phyloP scores from a whole-genome alignment of 2,888 invertebrate species.

The Deroplatys truncata region DNA sequence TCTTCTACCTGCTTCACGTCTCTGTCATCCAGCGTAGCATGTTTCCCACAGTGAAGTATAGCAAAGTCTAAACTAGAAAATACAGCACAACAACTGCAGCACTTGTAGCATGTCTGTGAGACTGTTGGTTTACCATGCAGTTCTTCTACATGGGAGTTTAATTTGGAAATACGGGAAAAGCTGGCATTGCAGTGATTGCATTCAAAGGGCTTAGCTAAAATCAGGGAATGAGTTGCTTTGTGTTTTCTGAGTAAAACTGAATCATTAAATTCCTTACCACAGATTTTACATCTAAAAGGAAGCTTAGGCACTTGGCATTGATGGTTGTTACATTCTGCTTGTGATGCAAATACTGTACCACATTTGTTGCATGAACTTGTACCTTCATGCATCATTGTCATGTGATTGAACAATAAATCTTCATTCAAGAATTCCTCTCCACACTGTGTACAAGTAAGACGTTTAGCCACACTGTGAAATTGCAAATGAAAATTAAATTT shows the following conservation, averaged over 20 bases:
- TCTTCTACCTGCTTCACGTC: background rate
- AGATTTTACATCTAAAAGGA: constrained; percentile 3
- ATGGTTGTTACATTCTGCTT: background rate
- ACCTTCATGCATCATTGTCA: background rate
- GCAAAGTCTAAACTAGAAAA: background rate
- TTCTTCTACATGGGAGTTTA: background rate
- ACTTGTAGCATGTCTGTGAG: background rate
- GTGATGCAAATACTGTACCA: background rate
- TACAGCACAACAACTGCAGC: background rate
- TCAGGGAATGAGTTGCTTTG: background rate
- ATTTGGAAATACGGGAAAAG: background rate
- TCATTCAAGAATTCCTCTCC: background rate
- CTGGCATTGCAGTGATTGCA: background rate
- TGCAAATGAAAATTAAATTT: constrained; percentile 3
- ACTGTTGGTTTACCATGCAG: background rate
- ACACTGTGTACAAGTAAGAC: background rate
- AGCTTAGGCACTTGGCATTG: background rate
- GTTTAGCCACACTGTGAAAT: background rate
- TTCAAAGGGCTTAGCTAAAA: background rate
- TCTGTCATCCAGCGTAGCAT: background rate
- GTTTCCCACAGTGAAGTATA: background rate
- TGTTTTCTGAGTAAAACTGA: background rate
- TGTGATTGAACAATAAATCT: background rate
- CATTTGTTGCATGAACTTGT: background rate
- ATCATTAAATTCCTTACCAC: background rate